Conservation (phyloP, 2,797 vertebrate genomes). For the Enteromius trimaculatus region DNA sequence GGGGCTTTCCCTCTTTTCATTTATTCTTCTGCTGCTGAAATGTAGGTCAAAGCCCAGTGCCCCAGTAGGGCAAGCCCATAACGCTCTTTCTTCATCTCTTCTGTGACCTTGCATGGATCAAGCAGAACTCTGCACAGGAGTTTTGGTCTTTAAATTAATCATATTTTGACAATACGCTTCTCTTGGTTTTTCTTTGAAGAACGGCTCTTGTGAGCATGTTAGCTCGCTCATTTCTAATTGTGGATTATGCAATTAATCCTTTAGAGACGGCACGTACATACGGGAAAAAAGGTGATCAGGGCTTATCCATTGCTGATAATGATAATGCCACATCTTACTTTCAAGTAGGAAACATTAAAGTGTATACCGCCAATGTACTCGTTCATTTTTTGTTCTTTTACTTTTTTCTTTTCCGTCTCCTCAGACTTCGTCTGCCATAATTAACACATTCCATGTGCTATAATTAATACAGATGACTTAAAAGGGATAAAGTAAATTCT, state of each 20-base stretch:
- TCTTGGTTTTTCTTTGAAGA: slow-evolving; percentile 55
- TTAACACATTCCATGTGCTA: slow-evolving; percentile 56
- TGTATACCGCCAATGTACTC: neutral
- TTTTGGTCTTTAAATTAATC: slow-evolving; percentile 72
- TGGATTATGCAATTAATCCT: slow-evolving; percentile 35
- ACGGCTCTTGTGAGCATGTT: slow-evolving; percentile 29
- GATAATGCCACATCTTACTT: slow-evolving; percentile 4
- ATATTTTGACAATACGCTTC: slow-evolving; percentile 62
- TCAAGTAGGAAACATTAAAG: neutral
- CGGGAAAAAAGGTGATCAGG: neutral
- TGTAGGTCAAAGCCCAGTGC: slow-evolving; percentile 50
- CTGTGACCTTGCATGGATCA: slow-evolving; percentile 32
- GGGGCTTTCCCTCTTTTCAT: neutral
- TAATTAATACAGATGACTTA: slow-evolving; percentile 63
- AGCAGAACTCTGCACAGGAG: slow-evolving; percentile 35
- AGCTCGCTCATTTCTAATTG: slow-evolving; percentile 42
- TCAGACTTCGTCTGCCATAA: slow-evolving; percentile 53
- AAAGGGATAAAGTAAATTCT: slow-evolving; percentile 60
- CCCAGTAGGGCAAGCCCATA: slow-evolving; percentile 34
- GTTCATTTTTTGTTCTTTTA: slow-evolving; percentile 32
- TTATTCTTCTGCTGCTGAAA: slow-evolving; percentile 17
- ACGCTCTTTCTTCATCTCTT: neutral
- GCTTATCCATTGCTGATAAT: neutral
- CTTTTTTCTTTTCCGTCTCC: slow-evolving; percentile 46
- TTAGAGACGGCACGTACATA: neutral